Base-by-base conservation (phyloP, 2,888 invertebrate genomes). In the Drosophila kambysellisi region DNA sequence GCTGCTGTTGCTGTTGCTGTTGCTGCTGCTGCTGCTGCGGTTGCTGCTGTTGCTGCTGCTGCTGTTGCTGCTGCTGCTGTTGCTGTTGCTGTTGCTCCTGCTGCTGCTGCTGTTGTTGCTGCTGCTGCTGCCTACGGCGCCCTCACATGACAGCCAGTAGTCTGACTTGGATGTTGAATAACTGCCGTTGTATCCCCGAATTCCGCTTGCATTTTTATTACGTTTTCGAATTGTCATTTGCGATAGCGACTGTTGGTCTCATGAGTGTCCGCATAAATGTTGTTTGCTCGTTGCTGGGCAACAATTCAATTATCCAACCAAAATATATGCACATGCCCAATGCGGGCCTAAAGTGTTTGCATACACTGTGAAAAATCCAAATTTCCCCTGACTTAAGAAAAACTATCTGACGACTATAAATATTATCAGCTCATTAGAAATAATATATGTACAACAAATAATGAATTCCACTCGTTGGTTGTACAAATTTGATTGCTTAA, bases 241-340 rank as follows among this genome's bases (percentile, higher is more conserved):
- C 43, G 75, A 79, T 79, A 79, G 81, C 80, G 78, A 79, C 81
- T 69, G 71, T 82, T 83, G 89, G 88, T 84, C 90, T 79, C 79
- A 79, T 79, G 79, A 79, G 79, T 90, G 90, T 90, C 88, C 89
- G 87, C 89, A 91, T 91, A 89, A 91, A 91, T 89, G 92, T 82
- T 91, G 84, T 76, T 76, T 73, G 74, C 84, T 70, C 74, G 79
- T 74, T 80, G 77, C 84, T 84, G 88, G 81, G 89, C 92, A 91
- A 91, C 91, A 91, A 91, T 91, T 91, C 91, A 91, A 91, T 91
- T 90, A 90, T 83, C 82, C 65, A 32, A 81, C 67, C 30, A 82
- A 81, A 82, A 65, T 63, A 78, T 78, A 88, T 91, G 81, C 84
- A 91, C 82, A 89, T 89, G 77, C 67, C 81, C 81, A 83, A 84